These are phyloP conservation scores for Palaemon carinicauda DNA, from an alignment of 1,140 invertebrate genomes.

Conservation along the genomic window DNA sequence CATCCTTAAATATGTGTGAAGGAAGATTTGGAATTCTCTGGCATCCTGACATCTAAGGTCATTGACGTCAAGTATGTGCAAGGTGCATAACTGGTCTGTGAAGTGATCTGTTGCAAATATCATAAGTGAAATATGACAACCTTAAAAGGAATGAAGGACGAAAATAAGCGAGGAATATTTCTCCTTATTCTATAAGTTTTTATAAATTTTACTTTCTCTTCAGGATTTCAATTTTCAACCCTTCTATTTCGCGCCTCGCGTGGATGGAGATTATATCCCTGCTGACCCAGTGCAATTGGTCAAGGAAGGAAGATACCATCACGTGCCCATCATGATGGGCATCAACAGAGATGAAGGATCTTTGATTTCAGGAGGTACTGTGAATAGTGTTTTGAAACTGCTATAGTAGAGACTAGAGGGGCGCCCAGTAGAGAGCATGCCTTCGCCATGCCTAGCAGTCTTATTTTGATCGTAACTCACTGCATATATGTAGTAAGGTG, in stretches of 20 bases:
- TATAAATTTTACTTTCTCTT: neutral
- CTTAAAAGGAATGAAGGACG: neutral
- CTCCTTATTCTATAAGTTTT: no score
- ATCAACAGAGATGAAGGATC: slow-evolving; percentile 51
- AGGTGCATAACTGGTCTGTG: no score
- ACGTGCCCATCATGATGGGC: slow-evolving; percentile 48
- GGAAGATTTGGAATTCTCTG: no score
- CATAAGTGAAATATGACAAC: neutral
- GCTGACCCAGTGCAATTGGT: slow-evolving; percentile 46
- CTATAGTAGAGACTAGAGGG: neutral
- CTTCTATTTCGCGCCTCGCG: slow-evolving; percentile 50
- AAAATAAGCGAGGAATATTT: neutral
- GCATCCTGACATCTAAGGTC: no score
- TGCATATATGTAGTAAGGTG: no score
- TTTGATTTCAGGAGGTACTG: slow-evolving; percentile 30
- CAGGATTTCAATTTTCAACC: slow-evolving; percentile 53
- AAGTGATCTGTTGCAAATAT: no score
- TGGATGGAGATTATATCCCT: slow-evolving; percentile 49
- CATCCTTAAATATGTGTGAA: no score
- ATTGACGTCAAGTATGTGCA: no score
- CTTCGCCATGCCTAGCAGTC: no score
- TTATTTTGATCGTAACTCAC: no score
- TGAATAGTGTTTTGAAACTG: neutral
- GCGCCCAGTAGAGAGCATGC: no score
- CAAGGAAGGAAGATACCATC: slow-evolving; percentile 30